These are phyloP conservation scores for Esox niger DNA, from an alignment of 2,113 vertebrate species.

Conservation along the genomic window DNA sequence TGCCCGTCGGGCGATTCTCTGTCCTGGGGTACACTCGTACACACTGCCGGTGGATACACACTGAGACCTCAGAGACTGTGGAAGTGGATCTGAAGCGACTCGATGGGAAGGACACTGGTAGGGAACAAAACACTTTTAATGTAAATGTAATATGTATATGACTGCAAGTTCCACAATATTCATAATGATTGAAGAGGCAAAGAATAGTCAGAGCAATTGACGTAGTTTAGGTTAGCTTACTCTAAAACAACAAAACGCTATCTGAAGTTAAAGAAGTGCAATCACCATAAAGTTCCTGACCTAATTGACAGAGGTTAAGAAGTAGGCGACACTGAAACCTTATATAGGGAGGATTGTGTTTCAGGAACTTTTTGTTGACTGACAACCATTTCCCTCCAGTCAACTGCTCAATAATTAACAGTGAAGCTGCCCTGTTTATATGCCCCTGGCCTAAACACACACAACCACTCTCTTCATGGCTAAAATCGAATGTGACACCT, in stretches of 20 bases:
- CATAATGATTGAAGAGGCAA: neutral
- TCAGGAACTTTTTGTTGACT: no score
- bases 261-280: no score
- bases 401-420: neutral
- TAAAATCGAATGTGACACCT: neutral
- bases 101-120: slow-evolving; percentile 64
- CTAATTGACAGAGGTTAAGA: neutral
- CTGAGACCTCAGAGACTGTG: slow-evolving; percentile 3
- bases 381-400: neutral
- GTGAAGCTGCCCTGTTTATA: neutral
- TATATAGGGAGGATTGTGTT: neutral
- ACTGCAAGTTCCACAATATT: neutral
- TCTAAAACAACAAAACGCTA: no score
- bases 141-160: neutral
- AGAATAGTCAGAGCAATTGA: no score
- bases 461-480: neutral
- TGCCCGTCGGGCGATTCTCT: neutral
- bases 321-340: neutral
- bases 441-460: no score
- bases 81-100: slow-evolving; percentile 66
- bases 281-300: neutral
- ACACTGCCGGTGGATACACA: slow-evolving; percentile 33
- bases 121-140: neutral
- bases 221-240: no score
- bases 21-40: neutral